A percentile compares a stretch with the other conserved stretches of the same genome.
phyloP scores from a whole-genome alignment of 2,113 vertebrate species.

The Platycercus adscitus region DNA sequence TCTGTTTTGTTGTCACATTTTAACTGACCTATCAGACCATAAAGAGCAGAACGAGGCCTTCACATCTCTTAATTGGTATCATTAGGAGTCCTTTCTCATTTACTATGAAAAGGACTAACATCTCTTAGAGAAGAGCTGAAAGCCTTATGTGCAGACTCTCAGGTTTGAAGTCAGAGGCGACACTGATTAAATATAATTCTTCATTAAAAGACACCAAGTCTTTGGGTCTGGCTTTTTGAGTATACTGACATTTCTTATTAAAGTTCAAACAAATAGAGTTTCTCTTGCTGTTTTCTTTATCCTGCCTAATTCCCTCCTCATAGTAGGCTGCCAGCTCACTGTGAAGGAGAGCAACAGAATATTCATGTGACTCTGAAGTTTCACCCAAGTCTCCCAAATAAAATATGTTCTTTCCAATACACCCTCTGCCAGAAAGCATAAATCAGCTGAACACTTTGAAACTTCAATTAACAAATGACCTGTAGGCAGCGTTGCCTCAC shows the following conservation, averaged over 20 bases:
- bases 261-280: neutral
- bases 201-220: neutral
- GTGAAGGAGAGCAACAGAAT: neutral
- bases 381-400: neutral
- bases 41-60: neutral
- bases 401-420: neutral
- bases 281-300: neutral
- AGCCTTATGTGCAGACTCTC: neutral
- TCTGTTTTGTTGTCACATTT: constrained; percentile 43
- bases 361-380: neutral
- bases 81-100: constrained; percentile 31
- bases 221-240: neutral
- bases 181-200: neutral
- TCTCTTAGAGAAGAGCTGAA: neutral
- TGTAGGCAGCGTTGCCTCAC: neutral
- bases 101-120: neutral
- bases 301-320: neutral
- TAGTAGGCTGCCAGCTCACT: neutral
- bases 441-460: neutral
- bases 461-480: constrained; percentile 35
- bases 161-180: neutral
- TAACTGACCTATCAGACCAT: constrained; percentile 38
- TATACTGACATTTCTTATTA: neutral
- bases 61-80: constrained; percentile 41
- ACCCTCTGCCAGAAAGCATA: neutral